Percentiles rank a stretch among this genome's conserved stretches.
Evolutionary conservation across 2,113 vertebrate species (phyloP).

Genomic region (Poeciliopsis retropinna): DNA sequence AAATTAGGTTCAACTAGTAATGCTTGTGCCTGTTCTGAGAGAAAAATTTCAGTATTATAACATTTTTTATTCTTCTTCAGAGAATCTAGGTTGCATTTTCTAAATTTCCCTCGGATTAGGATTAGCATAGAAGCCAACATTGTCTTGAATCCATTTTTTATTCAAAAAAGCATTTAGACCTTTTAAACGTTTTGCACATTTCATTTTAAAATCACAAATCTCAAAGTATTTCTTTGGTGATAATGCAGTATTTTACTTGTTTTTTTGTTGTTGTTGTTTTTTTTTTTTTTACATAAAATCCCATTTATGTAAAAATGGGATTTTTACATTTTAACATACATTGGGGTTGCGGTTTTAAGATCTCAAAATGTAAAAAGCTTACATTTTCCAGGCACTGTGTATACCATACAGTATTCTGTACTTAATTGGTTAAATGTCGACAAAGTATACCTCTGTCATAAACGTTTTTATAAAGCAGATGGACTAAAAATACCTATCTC

Average conservation of each 20-base stretch:
- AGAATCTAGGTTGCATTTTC: no score
- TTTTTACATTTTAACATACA: no score
- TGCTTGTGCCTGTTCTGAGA: background rate
- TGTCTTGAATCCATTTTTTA: no score
- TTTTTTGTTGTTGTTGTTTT: no score
- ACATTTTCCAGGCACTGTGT: background rate
- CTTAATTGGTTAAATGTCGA: constrained; percentile 1
- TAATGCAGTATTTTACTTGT: background rate
- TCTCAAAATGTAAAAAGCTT: background rate
- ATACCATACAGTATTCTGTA: background rate
- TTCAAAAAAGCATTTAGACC: no score
- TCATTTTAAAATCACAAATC: no score
- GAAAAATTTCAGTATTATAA: background rate
- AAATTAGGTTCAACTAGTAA: background rate
- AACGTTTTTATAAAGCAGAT: constrained; percentile 4
- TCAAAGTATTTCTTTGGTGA: no score
- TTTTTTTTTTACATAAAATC: background rate
- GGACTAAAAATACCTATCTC: background rate
- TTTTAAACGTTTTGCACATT: no score
- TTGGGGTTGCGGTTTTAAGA: background rate
- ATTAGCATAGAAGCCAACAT: no score
- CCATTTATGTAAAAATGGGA: no score
- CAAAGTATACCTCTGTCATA: background rate
- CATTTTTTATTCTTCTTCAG: no score
- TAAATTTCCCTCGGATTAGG: no score